These are phyloP conservation scores for Tauraco hartlaubi DNA, from an alignment of 2,797 vertebrate species.

Conservation along the genomic window DNA sequence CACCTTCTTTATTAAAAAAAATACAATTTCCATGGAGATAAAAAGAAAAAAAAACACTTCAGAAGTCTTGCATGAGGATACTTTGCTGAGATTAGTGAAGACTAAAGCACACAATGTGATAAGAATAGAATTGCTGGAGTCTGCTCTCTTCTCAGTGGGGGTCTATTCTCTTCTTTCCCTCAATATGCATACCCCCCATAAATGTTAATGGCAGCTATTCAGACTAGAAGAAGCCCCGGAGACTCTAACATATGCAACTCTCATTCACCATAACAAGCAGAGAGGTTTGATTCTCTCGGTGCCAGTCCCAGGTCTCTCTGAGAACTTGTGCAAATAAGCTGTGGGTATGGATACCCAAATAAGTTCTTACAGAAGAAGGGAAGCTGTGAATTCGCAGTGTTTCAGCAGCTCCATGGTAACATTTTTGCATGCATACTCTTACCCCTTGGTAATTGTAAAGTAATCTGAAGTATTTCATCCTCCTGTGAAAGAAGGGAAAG, in stretches of 20 bases:
- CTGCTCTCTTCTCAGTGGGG: slow-evolving; percentile 42
- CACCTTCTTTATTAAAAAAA: slow-evolving; percentile 24
- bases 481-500: neutral
- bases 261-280: slow-evolving; percentile 15
- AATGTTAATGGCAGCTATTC: slow-evolving; percentile 76
- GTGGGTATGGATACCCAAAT: neutral
- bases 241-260: slow-evolving; percentile 59
- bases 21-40: slow-evolving; percentile 44
- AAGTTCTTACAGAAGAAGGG: slow-evolving; percentile 3
- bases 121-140: slow-evolving; percentile 70
- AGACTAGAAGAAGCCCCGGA: slow-evolving; percentile 56
- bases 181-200: slow-evolving; percentile 66
- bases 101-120: slow-evolving; percentile 68
- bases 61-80: slow-evolving; percentile 37
- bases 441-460: slow-evolving; percentile 1
- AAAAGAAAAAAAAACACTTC: neutral
- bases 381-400: neutral
- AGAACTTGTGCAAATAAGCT: slow-evolving; percentile 44
- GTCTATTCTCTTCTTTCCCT: slow-evolving; percentile 54
- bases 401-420: slow-evolving; percentile 55
- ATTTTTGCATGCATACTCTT: slow-evolving; percentile 5
- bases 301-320: slow-evolving; percentile 20
- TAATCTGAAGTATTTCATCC: slow-evolving; percentile 22
- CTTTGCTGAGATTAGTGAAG: slow-evolving; percentile 74
- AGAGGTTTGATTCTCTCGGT: neutral